These are phyloP conservation scores for Numenius phaeopus DNA, from an alignment of 2,797 vertebrate species.

Conservation along the genomic window DNA sequence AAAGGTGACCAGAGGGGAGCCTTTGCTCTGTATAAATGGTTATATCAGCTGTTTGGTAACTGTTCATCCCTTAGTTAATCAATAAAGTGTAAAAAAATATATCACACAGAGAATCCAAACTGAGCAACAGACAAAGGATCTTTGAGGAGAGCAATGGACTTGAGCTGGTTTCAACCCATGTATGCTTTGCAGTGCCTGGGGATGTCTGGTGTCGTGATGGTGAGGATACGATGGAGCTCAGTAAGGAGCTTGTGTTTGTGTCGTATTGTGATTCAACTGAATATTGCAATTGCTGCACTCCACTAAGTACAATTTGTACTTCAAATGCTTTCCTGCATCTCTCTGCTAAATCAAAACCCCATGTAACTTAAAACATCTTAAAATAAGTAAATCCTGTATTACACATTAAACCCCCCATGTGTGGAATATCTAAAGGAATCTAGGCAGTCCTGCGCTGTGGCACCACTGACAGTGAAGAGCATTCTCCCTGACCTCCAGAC, in stretches of 20 bases:
- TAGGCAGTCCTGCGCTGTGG: neutral
- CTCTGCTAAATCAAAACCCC: neutral
- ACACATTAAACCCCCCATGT: fast-evolving
- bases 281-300: neutral
- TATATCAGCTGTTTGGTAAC: neutral
- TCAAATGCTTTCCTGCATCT: neutral
- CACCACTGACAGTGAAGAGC: neutral
- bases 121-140: neutral
- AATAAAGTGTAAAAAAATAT: neutral
- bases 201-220: neutral
- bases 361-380: neutral
- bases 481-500: neutral
- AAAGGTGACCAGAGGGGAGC: neutral
- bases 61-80: neutral
- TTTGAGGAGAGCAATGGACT: neutral
- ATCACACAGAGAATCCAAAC: neutral
- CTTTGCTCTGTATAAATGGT: neutral
- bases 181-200: neutral
- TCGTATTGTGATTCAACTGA: neutral
- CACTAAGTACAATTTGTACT: neutral
- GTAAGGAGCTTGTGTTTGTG: neutral
- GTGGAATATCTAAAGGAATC: neutral
- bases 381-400: neutral
- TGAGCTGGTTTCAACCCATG: neutral
- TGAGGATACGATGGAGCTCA: neutral